A percentile compares a stretch with the other conserved stretches of the same genome.
phyloP scores from a whole-genome alignment of 2,797 vertebrate genomes.

The Pseudochirops corinnae region DNA sequence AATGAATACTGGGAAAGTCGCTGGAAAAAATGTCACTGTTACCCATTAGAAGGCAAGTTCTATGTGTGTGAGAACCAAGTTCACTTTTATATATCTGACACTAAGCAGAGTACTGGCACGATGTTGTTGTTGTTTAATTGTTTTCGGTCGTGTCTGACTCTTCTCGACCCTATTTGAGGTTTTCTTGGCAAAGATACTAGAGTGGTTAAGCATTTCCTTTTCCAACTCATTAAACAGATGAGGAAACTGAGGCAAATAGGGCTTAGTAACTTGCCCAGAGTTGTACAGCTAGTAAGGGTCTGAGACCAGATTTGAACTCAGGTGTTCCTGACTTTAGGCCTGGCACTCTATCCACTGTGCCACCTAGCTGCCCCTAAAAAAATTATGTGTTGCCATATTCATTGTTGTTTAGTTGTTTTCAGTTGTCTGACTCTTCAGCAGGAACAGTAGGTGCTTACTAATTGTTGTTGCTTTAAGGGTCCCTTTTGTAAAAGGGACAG shows the following conservation, averaged over 20 bases:
- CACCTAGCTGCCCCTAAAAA: background rate
- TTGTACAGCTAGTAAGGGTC: background rate
- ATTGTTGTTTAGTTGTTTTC: background rate
- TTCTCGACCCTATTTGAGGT: background rate
- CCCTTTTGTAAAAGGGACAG: background rate
- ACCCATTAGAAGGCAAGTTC: background rate
- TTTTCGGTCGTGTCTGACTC: background rate
- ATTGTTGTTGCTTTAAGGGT: background rate
- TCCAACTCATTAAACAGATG: background rate
- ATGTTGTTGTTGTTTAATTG: background rate
- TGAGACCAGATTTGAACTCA: background rate
- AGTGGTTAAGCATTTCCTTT: background rate
- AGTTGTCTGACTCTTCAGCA: background rate
- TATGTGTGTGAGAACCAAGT: background rate
- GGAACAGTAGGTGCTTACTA: background rate
- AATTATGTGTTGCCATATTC: accelerated
- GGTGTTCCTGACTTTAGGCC: background rate
- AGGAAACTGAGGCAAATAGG: background rate
- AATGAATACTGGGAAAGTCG: background rate
- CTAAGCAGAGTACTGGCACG: background rate
- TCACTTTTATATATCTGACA: background rate
- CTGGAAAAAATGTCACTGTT: background rate
- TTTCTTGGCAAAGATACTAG: background rate
- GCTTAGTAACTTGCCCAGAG: background rate
- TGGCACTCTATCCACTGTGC: background rate